Conservation (phyloP, 2,888 invertebrate genomes). For the Panzeria rudis region DNA sequence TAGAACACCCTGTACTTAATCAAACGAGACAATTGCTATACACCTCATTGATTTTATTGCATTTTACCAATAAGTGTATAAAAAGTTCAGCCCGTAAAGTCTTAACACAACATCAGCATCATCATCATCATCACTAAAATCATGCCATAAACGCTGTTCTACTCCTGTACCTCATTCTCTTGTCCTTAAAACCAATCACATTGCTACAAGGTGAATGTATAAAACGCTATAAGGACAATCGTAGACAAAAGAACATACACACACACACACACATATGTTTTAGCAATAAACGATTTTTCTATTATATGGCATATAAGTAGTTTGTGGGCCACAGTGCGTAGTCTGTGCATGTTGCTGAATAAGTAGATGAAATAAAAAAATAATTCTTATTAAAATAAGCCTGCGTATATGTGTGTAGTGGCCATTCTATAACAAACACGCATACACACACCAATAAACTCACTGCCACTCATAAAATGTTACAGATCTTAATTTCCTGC, state of each 20-base stretch:
- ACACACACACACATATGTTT: not conserved
- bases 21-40: conserved; percentile 74
- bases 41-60: conserved; percentile 83
- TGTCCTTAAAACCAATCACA: conserved; percentile 36
- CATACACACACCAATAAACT: not conserved
- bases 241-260: conserved; percentile 13
- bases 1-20: conserved; percentile 60
- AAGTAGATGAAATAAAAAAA: conserved; percentile 53
- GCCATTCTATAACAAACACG: conserved; percentile 24
- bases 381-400: conserved; percentile 49
- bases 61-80: conserved; percentile 71
- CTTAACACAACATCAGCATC: conserved; percentile 20
- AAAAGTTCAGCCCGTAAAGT: conserved; percentile 31
- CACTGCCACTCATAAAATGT: conserved; percentile 46
- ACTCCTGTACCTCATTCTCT: not conserved
- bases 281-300: conserved; percentile 43
- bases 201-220: conserved; percentile 57
- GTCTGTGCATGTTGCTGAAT: conserved; percentile 22
- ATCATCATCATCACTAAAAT: conserved; percentile 23
- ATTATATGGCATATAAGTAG: conserved; percentile 17
- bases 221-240: conserved; percentile 28
- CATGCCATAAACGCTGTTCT: conserved; percentile 20
- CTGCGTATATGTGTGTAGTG: not conserved
- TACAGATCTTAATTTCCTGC: conserved; percentile 61
- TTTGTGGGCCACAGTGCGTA: conserved; percentile 24